A percentile compares a stretch with the other conserved stretches of the same genome.
These are phyloP conservation scores for Pollenia griseotomentosa DNA, from an alignment of 2,888 invertebrate species.

Conservation along the genomic window DNA sequence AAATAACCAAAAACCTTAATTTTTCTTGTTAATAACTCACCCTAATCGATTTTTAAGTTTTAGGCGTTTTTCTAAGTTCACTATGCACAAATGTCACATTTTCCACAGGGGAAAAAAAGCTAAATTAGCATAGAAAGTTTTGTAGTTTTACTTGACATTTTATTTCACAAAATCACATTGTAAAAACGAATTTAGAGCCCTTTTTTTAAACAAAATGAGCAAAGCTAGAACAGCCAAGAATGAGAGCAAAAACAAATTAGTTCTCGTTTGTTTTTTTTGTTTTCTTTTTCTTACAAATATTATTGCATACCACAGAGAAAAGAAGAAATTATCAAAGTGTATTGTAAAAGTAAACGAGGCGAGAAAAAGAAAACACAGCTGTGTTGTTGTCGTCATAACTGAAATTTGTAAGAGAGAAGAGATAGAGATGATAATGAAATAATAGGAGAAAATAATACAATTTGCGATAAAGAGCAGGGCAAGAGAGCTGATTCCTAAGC, in stretches of 20 bases:
- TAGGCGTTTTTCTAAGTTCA: not conserved
- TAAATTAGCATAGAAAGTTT: constrained; percentile 47
- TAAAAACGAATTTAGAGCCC: not conserved
- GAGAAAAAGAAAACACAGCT: constrained; percentile 42
- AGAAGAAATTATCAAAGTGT: constrained; percentile 40
- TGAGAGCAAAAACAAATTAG: constrained; percentile 11
- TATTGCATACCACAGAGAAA: constrained; percentile 18
- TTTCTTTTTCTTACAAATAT: constrained; percentile 24
- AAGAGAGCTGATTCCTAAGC: not conserved
- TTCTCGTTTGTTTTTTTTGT: constrained; percentile 9
- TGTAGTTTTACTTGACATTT: constrained; percentile 5
- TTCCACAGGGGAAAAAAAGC: constrained; percentile 3
- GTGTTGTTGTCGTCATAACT: constrained; percentile 55
- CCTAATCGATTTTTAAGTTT: not conserved
- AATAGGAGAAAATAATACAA: constrained; percentile 21
- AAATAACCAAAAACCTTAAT: too few species aligned
- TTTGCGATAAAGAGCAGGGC: constrained; percentile 38
- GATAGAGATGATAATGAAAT: constrained; percentile 17
- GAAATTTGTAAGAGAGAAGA: constrained; percentile 4
- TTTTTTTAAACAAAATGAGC: constrained; percentile 14
- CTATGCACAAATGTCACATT: constrained; percentile 19
- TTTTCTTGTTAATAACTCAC: too few species aligned
- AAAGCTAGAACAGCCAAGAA: not conserved
- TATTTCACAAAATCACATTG: constrained; percentile 9
- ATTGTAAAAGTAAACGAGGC: constrained; percentile 17